A percentile compares a stretch with the other conserved stretches of the same genome.
Evolutionary conservation across 2,797 vertebrate genomes (phyloP).

Genomic region (Serranus cabrilla): DNA sequence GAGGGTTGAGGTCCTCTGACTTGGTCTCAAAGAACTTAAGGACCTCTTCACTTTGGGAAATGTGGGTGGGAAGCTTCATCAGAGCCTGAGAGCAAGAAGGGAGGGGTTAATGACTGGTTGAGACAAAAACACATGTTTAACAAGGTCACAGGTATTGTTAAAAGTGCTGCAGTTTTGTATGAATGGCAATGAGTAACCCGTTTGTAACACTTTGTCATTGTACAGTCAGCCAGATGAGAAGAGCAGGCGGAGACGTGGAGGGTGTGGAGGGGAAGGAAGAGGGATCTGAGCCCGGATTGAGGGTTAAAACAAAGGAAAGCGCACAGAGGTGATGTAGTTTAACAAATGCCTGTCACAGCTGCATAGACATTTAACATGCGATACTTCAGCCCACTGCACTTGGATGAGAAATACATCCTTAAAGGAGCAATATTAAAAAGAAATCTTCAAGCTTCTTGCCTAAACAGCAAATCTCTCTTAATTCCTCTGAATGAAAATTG

Average conservation of each 20-base stretch:
- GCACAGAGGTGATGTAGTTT: constrained; percentile 32
- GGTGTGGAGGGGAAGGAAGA: constrained; percentile 74
- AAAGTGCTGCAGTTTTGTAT: constrained; percentile 14
- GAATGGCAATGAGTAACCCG: constrained; percentile 34
- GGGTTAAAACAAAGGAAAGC: constrained; percentile 68
- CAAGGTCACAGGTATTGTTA: constrained; percentile 6
- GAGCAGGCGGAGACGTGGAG: constrained; percentile 50
- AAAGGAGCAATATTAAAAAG: constrained; percentile 19
- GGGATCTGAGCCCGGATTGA: constrained; percentile 38
- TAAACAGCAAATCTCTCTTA: constrained; percentile 15
- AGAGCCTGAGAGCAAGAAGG: constrained; percentile 85
- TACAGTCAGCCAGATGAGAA: constrained; percentile 43
- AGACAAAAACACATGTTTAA: constrained; percentile 13
- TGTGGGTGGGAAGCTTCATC: constrained; percentile 91
- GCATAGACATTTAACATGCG: constrained; percentile 10
- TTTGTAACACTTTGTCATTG: constrained; percentile 44
- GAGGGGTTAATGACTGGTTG: constrained; percentile 16
- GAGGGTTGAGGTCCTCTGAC: constrained; percentile 93
- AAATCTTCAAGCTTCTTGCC: constrained; percentile 19
- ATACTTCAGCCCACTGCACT: constrained; percentile 2
- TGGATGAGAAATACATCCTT: neutral
- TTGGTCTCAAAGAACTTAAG: constrained; percentile 95
- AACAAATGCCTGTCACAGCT: constrained; percentile 15
- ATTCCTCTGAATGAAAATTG: constrained; percentile 46
- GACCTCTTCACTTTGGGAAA: constrained; percentile 95